A percentile compares a stretch with the other conserved stretches of the same genome.
These are phyloP conservation scores for Mamestra configurata DNA, from an alignment of 1,140 invertebrate species.

Conservation along the genomic window DNA sequence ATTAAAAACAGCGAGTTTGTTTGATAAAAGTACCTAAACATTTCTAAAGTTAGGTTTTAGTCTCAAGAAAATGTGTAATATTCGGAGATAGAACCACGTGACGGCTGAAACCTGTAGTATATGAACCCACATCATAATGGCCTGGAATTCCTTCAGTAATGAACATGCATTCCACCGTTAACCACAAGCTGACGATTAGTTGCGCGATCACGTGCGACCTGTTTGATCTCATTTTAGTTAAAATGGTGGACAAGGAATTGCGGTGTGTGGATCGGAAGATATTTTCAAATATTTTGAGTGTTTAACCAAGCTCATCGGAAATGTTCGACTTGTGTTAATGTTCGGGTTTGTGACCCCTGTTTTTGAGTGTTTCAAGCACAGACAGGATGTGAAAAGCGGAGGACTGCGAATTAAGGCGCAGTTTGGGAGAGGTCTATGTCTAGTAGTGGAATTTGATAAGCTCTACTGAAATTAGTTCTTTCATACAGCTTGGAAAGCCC, in stretches of 20 bases:
- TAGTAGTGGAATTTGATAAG: too few relatives aligned
- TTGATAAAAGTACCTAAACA: too few relatives aligned
- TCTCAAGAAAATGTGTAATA: too few relatives aligned
- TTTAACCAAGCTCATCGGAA: background rate
- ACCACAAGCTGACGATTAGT: background rate
- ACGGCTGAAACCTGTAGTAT: background rate
- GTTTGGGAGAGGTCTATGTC: too few relatives aligned
- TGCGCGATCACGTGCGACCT: background rate
- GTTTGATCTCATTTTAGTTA: slow-evolving; percentile 3
- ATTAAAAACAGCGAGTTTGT: too few relatives aligned
- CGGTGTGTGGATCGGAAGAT: background rate
- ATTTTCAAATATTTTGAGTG: background rate
- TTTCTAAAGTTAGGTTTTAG: too few relatives aligned
- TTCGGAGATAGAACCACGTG: background rate
- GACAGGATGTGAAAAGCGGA: too few relatives aligned
- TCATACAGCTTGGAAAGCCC: too few relatives aligned
- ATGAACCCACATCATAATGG: background rate
- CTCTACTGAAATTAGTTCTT: too few relatives aligned
- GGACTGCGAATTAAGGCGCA: too few relatives aligned
- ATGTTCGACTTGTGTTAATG: background rate
- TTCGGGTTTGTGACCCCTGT: background rate
- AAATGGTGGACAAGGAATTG: background rate
- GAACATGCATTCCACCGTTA: background rate
- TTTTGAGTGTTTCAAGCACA: background rate
- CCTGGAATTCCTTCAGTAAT: background rate